Evolutionary conservation across 2,888 invertebrate genomes (phyloP), one percentile per base, ranked within the genome.

Genomic region (Sinotaia quadrata): DNA sequence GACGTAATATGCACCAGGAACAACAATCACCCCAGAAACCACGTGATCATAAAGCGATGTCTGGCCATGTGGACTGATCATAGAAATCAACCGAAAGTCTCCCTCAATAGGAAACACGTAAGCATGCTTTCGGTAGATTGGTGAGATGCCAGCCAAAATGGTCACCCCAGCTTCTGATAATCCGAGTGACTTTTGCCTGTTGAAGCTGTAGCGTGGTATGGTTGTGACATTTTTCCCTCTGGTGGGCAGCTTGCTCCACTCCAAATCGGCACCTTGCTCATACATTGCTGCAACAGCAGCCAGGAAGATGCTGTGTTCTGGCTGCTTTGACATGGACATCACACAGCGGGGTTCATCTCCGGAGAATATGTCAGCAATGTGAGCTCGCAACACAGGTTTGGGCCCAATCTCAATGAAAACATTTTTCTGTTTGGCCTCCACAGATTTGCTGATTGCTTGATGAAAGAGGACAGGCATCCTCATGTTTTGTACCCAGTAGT

Each of bases 341-440:
- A 78, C 52, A 44, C 66, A 52, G 12, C 34, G 27, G 0, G 62
- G 66, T 8, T 74, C 71, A 10, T 68, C 70, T 5, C 56, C 56
- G 8, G 70, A 62, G 34, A 77, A 74, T 4, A 77, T 75, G 29
- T 78, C 73, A 5, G 29, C 49, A 1, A 78, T 27, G 51, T 79
- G 76, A 5, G 75, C 69, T 10, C 70, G 41, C 33, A 82, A 58
- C 29, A 81, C 81, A 15, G 81, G 81, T 51, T 68, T 75, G 31
- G 82, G 83, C 10, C 83, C 82, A 29, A 84, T 78, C 67, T 84
- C 84, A 8, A 84, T 41, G 68, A 78, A 76, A 7, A 83, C 56
- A 58, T 75, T 79, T n/a, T 57, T 63, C 1, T 54, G 61, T 2
- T 58, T 67, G 29, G 57, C 51, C 0, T 67, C 37, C 2, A 66